A percentile compares a stretch with the other conserved stretches of the same genome.
Evolutionary conservation across 2,888 invertebrate genomes (phyloP).

Genomic region (Meteorus cinctellus): DNA sequence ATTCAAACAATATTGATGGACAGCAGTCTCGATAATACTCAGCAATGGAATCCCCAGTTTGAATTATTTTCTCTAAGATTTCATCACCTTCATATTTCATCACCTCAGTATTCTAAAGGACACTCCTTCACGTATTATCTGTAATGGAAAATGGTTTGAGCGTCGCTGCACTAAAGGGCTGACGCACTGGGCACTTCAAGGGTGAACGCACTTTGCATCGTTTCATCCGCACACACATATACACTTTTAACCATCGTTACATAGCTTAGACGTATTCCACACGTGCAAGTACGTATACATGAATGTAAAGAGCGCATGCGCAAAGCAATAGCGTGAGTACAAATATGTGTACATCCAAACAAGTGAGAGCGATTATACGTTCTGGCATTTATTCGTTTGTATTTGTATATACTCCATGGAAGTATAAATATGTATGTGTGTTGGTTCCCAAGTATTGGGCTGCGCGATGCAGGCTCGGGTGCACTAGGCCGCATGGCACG

Average conservation of each 20-base stretch:
- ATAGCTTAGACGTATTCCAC: not conserved
- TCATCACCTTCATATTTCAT: too few relatives aligned
- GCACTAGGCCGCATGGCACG: slow-evolving; percentile 51
- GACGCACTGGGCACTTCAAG: slow-evolving; percentile 62
- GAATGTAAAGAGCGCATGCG: slow-evolving; percentile 7
- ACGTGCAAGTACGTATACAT: not conserved
- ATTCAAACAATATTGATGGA: too few relatives aligned
- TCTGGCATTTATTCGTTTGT: slow-evolving; percentile 32
- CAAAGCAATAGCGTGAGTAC: slow-evolving; percentile 1
- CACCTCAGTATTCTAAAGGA: too few relatives aligned
- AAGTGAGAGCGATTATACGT: slow-evolving; percentile 48
- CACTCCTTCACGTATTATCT: too few relatives aligned
- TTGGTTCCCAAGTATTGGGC: not conserved
- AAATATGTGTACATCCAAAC: slow-evolving; percentile 22
- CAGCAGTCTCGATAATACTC: too few relatives aligned
- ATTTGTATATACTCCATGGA: slow-evolving; percentile 4
- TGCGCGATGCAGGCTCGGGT: not conserved
- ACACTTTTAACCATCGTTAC: slow-evolving; percentile 26
- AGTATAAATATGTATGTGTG: not conserved
- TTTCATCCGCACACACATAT: slow-evolving; percentile 44
- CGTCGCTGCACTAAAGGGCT: slow-evolving; percentile 66
- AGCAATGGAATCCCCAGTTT: too few relatives aligned
- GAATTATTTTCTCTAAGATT: too few relatives aligned
- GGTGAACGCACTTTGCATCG: slow-evolving; percentile 65
- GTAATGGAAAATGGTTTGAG: slow-evolving; percentile 59